phyloP scores from a whole-genome alignment of 53 echinoderm and acorn worm species.

The Antedon mediterranea region DNA sequence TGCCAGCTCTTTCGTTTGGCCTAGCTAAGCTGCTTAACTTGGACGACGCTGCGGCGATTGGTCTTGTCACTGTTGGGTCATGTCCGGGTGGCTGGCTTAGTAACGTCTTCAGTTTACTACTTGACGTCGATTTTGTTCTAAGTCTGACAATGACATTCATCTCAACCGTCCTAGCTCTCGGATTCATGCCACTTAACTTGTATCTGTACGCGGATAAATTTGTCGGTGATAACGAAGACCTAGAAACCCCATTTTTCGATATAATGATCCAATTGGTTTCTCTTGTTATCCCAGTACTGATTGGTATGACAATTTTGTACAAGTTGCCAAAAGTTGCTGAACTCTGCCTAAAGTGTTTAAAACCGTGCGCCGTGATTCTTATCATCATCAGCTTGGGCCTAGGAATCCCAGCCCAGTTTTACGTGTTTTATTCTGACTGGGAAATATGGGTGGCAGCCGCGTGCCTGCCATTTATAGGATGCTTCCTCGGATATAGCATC shows the following conservation, averaged over 20 bases:
- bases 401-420: slow-evolving; percentile 35
- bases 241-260: slow-evolving; percentile 31
- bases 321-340: slow-evolving; percentile 26
- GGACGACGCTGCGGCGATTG: slow-evolving; percentile 29
- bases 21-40: slow-evolving; percentile 30
- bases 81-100: slow-evolving; percentile 66
- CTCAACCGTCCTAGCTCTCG: slow-evolving; percentile 50
- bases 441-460: slow-evolving; percentile 23
- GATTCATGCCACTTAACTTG: slow-evolving; percentile 43
- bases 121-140: slow-evolving; percentile 42
- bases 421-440: slow-evolving; percentile 21
- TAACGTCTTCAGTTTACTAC: slow-evolving; percentile 40
- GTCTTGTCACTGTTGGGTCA: slow-evolving; percentile 34
- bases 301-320: slow-evolving; percentile 32
- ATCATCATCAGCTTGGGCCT: slow-evolving; percentile 22
- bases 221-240: slow-evolving; percentile 20
- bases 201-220: slow-evolving; percentile 38
- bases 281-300: slow-evolving; percentile 36
- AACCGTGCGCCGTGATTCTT: slow-evolving; percentile 28
- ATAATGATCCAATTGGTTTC: slow-evolving; percentile 35
- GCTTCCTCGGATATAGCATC: slow-evolving; percentile 24
- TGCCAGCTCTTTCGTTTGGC: slow-evolving; percentile 37
- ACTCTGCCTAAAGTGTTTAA: not conserved
- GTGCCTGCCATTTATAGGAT: slow-evolving; percentile 27
- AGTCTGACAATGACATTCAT: slow-evolving; percentile 56